Evolutionary conservation across 2,888 invertebrate genomes (phyloP).

Genomic region (Oxyteleia sp.): DNA sequence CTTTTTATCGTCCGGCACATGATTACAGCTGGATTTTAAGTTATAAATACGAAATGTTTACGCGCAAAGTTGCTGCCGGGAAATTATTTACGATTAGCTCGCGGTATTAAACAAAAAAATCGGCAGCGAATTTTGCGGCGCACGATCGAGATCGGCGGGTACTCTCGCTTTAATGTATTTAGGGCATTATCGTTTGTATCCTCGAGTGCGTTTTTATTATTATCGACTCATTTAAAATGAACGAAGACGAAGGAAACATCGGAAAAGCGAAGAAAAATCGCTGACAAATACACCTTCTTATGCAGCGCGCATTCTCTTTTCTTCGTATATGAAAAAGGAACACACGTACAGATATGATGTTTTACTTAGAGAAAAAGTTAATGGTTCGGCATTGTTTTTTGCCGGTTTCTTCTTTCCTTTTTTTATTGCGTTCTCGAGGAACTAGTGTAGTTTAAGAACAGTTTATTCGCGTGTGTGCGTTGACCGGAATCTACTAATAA

Average conservation of each 20-base stretch:
- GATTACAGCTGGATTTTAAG: conserved; percentile 43
- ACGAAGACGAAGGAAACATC: conserved; percentile 30
- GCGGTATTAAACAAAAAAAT: not conserved
- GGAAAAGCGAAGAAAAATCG: conserved; percentile 51
- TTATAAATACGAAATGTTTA: conserved; percentile 39
- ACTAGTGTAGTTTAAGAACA: conserved; percentile 2
- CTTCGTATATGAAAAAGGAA: conserved; percentile 33
- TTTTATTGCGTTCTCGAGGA: conserved; percentile 23
- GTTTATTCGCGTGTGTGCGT: not conserved
- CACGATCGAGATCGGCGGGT: too few species aligned
- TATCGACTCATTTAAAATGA: conserved; percentile 49
- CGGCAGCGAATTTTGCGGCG: too few species aligned
- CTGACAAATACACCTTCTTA: conserved; percentile 54
- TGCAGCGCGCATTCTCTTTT: conserved; percentile 23
- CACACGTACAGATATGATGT: conserved; percentile 42
- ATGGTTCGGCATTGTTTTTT: conserved; percentile 46
- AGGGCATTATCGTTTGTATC: not conserved
- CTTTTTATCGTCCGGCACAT: conserved; percentile 37
- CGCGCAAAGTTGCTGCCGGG: not conserved
- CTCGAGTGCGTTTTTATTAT: conserved; percentile 29
- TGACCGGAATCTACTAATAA: conserved; percentile 6
- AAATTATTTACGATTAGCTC: conserved; percentile 9
- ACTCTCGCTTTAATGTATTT: too few species aligned
- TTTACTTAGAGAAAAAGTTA: conserved; percentile 54
- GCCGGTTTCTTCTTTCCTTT: conserved; percentile 8